These are phyloP conservation scores for Blera fallax DNA, from an alignment of 2,888 invertebrate species.

Conservation along the genomic window DNA sequence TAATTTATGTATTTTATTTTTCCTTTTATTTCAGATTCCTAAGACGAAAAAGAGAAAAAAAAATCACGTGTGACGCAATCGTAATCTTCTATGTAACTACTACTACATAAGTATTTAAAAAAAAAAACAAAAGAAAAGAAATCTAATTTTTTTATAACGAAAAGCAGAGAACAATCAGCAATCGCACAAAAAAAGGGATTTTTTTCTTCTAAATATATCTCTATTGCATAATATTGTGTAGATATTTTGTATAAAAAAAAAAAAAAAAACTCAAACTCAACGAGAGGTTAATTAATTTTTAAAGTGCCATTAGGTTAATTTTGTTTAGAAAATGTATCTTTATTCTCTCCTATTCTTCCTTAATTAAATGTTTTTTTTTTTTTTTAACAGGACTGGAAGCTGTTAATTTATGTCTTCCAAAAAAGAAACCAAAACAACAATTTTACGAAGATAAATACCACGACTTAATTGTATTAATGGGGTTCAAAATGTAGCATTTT, in stretches of 20 bases:
- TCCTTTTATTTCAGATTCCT: slow-evolving; percentile 56
- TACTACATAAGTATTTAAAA: slow-evolving; percentile 12
- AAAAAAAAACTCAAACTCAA: slow-evolving; percentile 39
- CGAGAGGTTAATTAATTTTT: slow-evolving; percentile 62
- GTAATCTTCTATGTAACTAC: slow-evolving; percentile 14
- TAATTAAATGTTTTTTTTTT: slow-evolving; percentile 25
- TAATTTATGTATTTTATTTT: neutral
- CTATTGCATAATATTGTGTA: slow-evolving; percentile 44
- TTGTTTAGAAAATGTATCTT: slow-evolving; percentile 42
- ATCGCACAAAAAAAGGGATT: slow-evolving; percentile 23
- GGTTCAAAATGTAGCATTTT: slow-evolving; percentile 29
- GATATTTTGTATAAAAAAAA: slow-evolving; percentile 60
- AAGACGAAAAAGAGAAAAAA: slow-evolving; percentile 25
- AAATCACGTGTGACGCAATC: slow-evolving; percentile 16
- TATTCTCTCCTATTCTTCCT: slow-evolving; percentile 27
- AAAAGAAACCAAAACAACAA: neutral
- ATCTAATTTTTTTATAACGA: slow-evolving; percentile 12
- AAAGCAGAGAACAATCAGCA: slow-evolving; percentile 60
- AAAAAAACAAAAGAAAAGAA: neutral
- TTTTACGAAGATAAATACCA: slow-evolving; percentile 17
- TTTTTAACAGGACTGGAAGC: slow-evolving; percentile 33
- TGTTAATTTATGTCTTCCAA: slow-evolving; percentile 58
- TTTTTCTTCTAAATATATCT: neutral
- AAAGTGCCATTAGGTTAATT: slow-evolving; percentile 71
- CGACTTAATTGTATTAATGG: slow-evolving; percentile 47